Conservation (phyloP, 2,797 vertebrate genomes). For the Poecilia velifera region DNA sequence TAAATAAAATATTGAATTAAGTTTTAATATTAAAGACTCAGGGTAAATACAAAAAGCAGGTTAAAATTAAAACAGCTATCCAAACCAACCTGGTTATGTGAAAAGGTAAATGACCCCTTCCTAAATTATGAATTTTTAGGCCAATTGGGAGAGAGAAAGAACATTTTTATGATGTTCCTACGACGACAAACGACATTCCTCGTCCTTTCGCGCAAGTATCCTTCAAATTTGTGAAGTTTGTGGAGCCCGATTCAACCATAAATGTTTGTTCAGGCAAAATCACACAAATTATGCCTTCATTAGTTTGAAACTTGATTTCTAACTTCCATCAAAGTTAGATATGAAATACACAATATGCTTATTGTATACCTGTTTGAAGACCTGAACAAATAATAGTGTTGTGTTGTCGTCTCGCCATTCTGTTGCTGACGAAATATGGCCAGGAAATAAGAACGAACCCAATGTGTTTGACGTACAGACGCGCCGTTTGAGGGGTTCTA, state of each 20-base stretch:
- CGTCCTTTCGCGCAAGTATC: background rate
- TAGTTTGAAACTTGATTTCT: background rate
- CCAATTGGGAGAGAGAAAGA: no score
- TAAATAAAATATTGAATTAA: background rate
- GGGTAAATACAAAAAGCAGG: background rate
- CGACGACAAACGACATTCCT: no score
- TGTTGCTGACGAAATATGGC: background rate
- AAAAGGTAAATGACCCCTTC: background rate
- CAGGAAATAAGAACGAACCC: background rate
- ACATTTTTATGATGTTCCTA: no score
- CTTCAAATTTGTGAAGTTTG: background rate
- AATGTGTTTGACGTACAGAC: background rate
- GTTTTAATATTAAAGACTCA: background rate
- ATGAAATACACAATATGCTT: no score
- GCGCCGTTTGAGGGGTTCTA: background rate
- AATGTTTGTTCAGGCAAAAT: background rate
- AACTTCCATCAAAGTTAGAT: background rate
- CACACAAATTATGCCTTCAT: background rate
- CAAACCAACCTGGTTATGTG: background rate
- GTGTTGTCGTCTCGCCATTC: no score
- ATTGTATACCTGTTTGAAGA: background rate
- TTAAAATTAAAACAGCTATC: background rate
- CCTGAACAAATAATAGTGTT: background rate
- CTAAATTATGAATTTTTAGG: background rate
- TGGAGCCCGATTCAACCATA: background rate